These are phyloP conservation scores for Drosophila ananassae DNA, from an alignment of 1,140 invertebrate species.

Conservation along the genomic window DNA sequence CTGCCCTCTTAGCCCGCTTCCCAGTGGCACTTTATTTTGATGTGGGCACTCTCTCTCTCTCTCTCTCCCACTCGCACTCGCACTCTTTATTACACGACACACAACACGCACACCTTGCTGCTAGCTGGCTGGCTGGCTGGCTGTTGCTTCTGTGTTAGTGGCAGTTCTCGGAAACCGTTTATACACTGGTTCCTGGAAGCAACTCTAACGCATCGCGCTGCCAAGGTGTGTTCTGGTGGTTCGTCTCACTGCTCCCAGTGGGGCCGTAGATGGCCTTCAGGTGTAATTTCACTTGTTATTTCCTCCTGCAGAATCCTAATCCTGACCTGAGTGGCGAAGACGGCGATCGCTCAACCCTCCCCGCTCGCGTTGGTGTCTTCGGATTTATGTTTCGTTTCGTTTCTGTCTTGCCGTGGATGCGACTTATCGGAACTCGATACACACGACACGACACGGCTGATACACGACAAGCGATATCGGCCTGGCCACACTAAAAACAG, in stretches of 20 bases:
- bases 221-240: conserved; percentile 23
- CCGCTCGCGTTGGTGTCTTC: conserved; percentile 31
- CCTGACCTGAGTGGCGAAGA: conserved; percentile 24
- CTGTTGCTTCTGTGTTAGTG: conserved; percentile 59
- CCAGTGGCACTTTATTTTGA: background rate
- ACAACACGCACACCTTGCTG: conserved; percentile 61
- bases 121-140: conserved; percentile 11
- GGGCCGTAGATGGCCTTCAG: too few relatives aligned
- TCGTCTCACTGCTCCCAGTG: background rate
- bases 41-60: background rate
- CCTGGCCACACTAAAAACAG: too few relatives aligned
- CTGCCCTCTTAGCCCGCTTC: background rate
- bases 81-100: conserved; percentile 7
- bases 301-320: conserved; percentile 10
- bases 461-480: background rate
- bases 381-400: conserved; percentile 28
- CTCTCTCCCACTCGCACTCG: conserved; percentile 9
- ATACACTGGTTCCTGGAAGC: conserved; percentile 73
- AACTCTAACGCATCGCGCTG: conserved; percentile 69
- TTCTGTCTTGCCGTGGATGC: conserved; percentile 21
- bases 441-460: conserved; percentile 3
- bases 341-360: conserved; percentile 41
- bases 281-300: background rate
- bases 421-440: conserved; percentile 38
- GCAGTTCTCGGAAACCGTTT: conserved; percentile 75